These are phyloP conservation scores for Spatulosminthurus flaviceps DNA, from an alignment of 2,888 invertebrate genomes.

Conservation along the genomic window DNA sequence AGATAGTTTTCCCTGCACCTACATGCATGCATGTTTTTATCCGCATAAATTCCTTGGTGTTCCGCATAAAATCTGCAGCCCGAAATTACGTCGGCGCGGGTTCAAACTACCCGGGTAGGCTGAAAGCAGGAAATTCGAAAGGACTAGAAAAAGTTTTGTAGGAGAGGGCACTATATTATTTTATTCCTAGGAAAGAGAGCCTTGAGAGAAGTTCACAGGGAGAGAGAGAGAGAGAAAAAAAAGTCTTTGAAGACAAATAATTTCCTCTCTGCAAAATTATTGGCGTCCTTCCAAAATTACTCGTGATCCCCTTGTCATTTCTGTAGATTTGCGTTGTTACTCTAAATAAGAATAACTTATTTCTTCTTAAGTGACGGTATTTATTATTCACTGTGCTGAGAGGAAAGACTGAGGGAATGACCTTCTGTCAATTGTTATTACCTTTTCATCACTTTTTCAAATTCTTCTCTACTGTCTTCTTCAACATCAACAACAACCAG, in stretches of 20 bases:
- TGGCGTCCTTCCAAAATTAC: constrained; percentile 23
- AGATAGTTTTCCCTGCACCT: too few relatives aligned
- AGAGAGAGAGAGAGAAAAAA: background rate
- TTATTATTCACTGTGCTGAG: constrained; percentile 31
- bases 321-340: constrained; percentile 18
- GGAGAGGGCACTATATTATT: background rate
- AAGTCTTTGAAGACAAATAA: constrained; percentile 11
- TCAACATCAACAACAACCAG: background rate
- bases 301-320: constrained; percentile 25
- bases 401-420: constrained; percentile 42
- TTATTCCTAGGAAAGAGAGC: too few relatives aligned
- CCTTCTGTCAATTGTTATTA: constrained; percentile 37
- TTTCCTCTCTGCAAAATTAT: constrained; percentile 29
- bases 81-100: constrained; percentile 46
- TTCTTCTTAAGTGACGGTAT: constrained; percentile 11
- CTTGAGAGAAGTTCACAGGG: background rate
- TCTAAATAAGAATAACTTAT: constrained; percentile 16
- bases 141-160: background rate
- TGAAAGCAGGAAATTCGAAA: constrained; percentile 50
- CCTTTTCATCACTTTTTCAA: constrained; percentile 15
- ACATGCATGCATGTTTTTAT: constrained; percentile 12
- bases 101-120: constrained; percentile 49
- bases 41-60: constrained; percentile 28
- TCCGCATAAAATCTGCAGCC: constrained; percentile 52
- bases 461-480: constrained; percentile 29